phyloP scores from a whole-genome alignment of 2,113 vertebrate genomes.

The Ranitomeya imitator region DNA sequence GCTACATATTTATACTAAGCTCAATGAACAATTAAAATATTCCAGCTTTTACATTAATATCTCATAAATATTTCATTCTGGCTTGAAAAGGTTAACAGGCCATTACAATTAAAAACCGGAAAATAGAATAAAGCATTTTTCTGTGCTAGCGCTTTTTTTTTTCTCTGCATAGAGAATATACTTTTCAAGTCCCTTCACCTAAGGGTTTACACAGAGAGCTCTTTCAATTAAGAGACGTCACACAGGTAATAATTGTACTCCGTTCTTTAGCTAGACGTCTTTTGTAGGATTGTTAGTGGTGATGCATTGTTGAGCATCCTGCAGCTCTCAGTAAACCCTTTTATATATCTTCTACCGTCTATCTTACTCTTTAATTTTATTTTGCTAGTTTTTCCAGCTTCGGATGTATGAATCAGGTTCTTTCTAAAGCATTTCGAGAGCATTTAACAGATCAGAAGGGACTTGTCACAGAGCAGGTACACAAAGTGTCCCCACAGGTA shows the following conservation, averaged over 20 bases:
- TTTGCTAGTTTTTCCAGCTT: slow-evolving; percentile 37
- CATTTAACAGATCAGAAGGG: slow-evolving; percentile 56
- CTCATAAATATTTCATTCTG: neutral
- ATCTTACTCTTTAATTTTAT: slow-evolving; percentile 51
- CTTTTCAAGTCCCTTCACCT: slow-evolving; percentile 54
- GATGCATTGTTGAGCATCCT: slow-evolving; percentile 53
- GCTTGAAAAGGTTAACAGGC: slow-evolving; percentile 29
- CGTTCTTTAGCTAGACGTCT: slow-evolving; percentile 41
- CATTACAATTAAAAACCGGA: slow-evolving; percentile 21
- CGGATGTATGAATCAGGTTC: slow-evolving; percentile 45
- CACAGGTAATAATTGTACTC: slow-evolving; percentile 55
- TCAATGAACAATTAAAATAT: neutral
- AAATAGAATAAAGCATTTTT: slow-evolving; percentile 28
- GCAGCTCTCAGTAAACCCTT: slow-evolving; percentile 48
- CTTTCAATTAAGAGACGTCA: slow-evolving; percentile 58
- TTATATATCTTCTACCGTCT: slow-evolving; percentile 48
- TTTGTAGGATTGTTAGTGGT: slow-evolving; percentile 54
- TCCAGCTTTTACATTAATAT: neutral
- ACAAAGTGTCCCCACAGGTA: slow-evolving; percentile 53
- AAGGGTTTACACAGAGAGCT: slow-evolving; percentile 51
- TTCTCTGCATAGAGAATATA: slow-evolving; percentile 31
- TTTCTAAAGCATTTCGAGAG: slow-evolving; percentile 52
- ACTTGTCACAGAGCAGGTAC: slow-evolving; percentile 51
- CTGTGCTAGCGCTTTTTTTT: slow-evolving; percentile 37
- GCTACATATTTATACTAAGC: neutral